phyloP scores from a whole-genome alignment of 2,113 vertebrate genomes.

The Rostratula benghalensis region DNA sequence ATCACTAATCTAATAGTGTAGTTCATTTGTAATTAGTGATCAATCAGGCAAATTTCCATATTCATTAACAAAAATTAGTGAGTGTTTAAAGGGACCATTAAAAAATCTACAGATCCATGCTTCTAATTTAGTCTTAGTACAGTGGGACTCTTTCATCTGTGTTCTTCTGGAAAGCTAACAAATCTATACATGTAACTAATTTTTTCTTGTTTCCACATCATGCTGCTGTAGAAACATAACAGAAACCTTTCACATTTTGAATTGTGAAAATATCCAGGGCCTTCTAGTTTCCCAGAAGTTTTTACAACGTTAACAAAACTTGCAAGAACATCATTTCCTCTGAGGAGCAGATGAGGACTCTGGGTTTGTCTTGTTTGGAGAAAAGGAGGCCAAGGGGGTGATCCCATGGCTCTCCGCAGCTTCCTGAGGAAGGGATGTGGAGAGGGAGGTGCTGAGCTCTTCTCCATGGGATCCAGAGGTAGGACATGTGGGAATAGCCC shows the following conservation, averaged over 20 bases:
- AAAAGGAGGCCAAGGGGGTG: background rate
- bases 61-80: conserved; percentile 37
- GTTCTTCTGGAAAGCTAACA: background rate
- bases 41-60: conserved; percentile 51
- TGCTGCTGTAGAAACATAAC: background rate
- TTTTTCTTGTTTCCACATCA: background rate
- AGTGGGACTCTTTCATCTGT: background rate
- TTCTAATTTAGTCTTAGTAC: background rate
- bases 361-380: background rate
- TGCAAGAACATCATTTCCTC: background rate
- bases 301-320: background rate
- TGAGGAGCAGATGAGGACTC: background rate
- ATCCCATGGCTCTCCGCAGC: background rate
- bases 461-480: background rate
- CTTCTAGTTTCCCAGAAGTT: background rate
- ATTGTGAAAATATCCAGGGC: background rate
- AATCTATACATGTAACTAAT: background rate
- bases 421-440: background rate
- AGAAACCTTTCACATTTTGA: background rate
- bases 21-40: conserved; percentile 53
- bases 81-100: background rate
- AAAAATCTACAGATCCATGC: background rate
- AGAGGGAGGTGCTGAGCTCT: background rate
- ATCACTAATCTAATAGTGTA: background rate
- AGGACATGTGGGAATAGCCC: background rate